Percentiles rank a stretch among this genome's conserved stretches.
phyloP scores from a whole-genome alignment of 2,888 invertebrate genomes.

The Perizoma affinitatum region DNA sequence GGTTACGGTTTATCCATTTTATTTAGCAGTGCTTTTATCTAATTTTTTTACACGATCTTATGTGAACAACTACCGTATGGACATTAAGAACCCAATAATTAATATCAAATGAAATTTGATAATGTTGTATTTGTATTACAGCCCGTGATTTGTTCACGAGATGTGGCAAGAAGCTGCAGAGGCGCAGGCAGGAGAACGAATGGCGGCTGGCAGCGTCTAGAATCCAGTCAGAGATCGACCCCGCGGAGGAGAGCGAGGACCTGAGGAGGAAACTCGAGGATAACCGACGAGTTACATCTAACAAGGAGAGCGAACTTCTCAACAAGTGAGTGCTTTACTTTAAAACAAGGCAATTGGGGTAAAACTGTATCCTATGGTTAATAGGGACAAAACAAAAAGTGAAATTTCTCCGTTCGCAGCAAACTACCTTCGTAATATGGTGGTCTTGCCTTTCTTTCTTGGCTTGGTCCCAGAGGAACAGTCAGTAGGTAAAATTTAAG shows the following conservation, averaged over 20 bases:
- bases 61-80: background rate
- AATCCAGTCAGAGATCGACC: conserved; percentile 80
- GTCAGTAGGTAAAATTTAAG: too few species aligned
- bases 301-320: conserved; percentile 80
- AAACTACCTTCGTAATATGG: too few species aligned
- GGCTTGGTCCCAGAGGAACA: too few species aligned
- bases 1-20: too few species aligned
- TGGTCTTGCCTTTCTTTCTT: too few species aligned
- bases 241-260: conserved; percentile 81
- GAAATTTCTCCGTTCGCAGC: too few species aligned
- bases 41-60: too few species aligned
- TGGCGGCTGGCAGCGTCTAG: conserved; percentile 84
- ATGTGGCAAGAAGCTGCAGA: conserved; percentile 86
- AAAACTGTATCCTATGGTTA: background rate
- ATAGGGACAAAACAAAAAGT: background rate
- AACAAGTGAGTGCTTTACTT: conserved; percentile 75
- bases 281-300: conserved; percentile 78
- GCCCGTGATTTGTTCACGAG: conserved; percentile 87
- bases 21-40: too few species aligned
- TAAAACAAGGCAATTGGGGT: background rate
- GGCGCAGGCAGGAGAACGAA: conserved; percentile 86
- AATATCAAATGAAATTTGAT: background rate
- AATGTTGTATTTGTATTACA: conserved; percentile 46
- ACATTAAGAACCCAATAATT: background rate
- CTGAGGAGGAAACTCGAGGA: conserved; percentile 83